A percentile compares a stretch with the other conserved stretches of the same genome.
Evolutionary conservation across 1,140 invertebrate species (phyloP).

Genomic region (Anadara kagoshimensis): DNA sequence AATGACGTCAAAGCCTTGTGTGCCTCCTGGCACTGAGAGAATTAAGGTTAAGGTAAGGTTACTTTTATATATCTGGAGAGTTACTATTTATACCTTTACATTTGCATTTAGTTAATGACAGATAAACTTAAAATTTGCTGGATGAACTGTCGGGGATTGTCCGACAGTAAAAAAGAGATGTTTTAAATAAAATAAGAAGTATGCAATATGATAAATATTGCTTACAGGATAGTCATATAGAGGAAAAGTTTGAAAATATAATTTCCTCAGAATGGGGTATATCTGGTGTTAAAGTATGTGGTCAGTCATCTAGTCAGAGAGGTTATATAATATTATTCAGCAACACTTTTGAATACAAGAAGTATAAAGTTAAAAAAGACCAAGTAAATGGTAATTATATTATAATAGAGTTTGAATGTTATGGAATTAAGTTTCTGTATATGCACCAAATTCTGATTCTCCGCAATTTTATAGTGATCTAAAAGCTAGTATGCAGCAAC

Average conservation of each 20-base stretch:
- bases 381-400: slow-evolving; percentile 1
- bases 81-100: too few species aligned
- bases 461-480: background rate
- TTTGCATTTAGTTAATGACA: too few species aligned
- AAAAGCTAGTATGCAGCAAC: background rate
- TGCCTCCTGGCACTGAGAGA: too few species aligned
- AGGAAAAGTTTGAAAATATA: background rate
- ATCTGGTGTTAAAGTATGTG: background rate
- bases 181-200: background rate
- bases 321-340: background rate
- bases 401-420: background rate
- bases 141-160: slow-evolving; percentile 5
- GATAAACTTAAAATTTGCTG: too few species aligned
- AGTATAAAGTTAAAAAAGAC: background rate
- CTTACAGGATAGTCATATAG: background rate
- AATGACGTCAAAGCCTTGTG: too few species aligned
- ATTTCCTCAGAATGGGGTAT: background rate
- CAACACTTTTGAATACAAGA: slow-evolving; percentile 15
- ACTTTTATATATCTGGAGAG: too few species aligned
- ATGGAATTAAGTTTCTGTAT: background rate
- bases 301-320: background rate
- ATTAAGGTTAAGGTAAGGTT: too few species aligned
- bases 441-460: slow-evolving; percentile 13
- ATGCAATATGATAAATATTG: background rate
- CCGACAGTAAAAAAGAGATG: background rate